phyloP scores from a whole-genome alignment of 2,113 vertebrate species.

The Jacana jacana region DNA sequence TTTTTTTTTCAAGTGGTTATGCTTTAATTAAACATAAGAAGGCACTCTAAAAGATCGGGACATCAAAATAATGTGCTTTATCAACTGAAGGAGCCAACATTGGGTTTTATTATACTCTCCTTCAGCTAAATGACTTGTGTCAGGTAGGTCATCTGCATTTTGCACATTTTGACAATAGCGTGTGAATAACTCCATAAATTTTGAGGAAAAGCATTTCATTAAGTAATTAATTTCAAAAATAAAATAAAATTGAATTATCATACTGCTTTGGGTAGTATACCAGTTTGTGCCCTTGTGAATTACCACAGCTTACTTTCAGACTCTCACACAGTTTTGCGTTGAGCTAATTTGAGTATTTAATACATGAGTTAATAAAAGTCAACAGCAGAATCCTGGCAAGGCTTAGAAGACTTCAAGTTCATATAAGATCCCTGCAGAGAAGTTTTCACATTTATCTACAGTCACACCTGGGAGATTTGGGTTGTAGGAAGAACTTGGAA shows the following conservation, averaged over 20 bases:
- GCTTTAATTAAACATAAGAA: background rate
- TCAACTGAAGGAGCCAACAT: background rate
- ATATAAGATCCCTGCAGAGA: background rate
- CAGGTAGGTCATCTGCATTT: background rate
- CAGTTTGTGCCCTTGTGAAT: background rate
- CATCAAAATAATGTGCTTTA: background rate
- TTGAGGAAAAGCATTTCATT: background rate
- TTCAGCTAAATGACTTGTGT: background rate
- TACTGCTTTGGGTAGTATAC: background rate
- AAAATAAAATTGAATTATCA: background rate
- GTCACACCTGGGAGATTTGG: background rate
- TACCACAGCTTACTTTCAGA: background rate
- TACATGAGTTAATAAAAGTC: background rate
- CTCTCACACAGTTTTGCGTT: background rate
- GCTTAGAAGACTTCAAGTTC: background rate
- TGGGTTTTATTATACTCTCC: background rate
- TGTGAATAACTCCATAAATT: background rate
- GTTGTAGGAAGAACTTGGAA: background rate
- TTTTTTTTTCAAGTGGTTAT: background rate
- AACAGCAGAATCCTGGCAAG: background rate
- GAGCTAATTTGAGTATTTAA: background rate
- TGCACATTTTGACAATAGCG: background rate
- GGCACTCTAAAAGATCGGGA: background rate
- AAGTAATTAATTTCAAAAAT: background rate
- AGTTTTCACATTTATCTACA: background rate